Base-by-base conservation (phyloP, 2,888 invertebrate genomes). In the Eudemis profundana region DNA sequence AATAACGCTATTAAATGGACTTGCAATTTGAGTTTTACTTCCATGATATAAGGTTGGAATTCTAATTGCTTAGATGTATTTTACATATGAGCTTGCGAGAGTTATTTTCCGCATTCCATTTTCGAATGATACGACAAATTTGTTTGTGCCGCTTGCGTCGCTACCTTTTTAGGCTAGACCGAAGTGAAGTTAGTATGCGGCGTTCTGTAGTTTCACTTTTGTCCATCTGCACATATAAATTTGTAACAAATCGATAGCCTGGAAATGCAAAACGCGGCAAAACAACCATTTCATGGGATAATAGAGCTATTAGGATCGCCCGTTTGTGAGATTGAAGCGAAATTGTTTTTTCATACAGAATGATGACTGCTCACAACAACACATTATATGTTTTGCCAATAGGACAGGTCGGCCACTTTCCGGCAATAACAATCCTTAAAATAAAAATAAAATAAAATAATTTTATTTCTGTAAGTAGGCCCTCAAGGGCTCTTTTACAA, bases 81-180 rank as follows among this genome's bases (percentile, higher is more conserved):
- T n/a, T 12, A 17, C 1, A 54, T 15, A 27, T 27, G 54, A 42
- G 27, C 8, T 38, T 40, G 38, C 19, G 42, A 17, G 4, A 7
- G 10, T 17, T 42, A 44, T n/a, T 0, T 17, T 56, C 42, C 15
- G 29, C 29, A 56, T 56, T 42, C 40, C 29, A 17, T 56, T 44
- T 29, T 44, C 29, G 17, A 44, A 21, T 40, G 42, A 17, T 42
- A 17, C n/a, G 29, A 29, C 42, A 42, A 56, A 44, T 29, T 54
- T 56, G 17, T 29, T 7, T 27, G 23, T 40, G 23, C 54, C 15
- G 27, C 40, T 54, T 42, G 29, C 36, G 38, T n/a, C 23, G 53
- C 23, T 40, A 27, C 27, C 14, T 42, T 29, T 17, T 56, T 23
- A 17, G 5, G 17, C 17, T 54, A 42, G 17, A 15, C 5, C n/a